A percentile compares a stretch with the other conserved stretches of the same genome.
These are phyloP conservation scores for Poeciliopsis paucimaculata DNA, from an alignment of 2,797 vertebrate genomes.

Conservation along the genomic window DNA sequence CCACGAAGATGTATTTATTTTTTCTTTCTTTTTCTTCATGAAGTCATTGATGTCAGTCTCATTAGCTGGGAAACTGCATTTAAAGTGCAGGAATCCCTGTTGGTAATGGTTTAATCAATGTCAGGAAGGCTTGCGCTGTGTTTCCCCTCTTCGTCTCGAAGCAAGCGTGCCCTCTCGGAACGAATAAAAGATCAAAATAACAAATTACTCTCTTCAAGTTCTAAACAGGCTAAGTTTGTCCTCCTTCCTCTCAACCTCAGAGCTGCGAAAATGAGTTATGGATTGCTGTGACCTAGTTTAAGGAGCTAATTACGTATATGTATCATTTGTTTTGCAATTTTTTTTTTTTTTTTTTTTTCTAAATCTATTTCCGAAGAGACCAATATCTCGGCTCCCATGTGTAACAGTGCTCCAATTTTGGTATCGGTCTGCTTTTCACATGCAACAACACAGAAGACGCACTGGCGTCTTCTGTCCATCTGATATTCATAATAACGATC, in stretches of 20 bases:
- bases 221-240: conserved; percentile 60
- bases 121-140: conserved; percentile 45
- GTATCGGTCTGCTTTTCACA: conserved; percentile 18
- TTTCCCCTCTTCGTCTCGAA: conserved; percentile 34
- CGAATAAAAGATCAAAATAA: conserved; percentile 60
- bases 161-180: conserved; percentile 25
- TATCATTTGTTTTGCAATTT: conserved; percentile 52
- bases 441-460: background rate
- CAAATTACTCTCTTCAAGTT: conserved; percentile 61
- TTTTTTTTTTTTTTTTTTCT: conserved; percentile 17
- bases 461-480: conserved; percentile 7
- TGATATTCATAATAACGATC: conserved; percentile 13
- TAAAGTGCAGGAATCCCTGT: conserved; percentile 46
- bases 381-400: conserved; percentile 24
- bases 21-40: conserved; percentile 43
- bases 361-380: conserved; percentile 35
- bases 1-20: conserved; percentile 47
- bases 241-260: conserved; percentile 36
- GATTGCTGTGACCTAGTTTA: conserved; percentile 71
- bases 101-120: conserved; percentile 64
- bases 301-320: conserved; percentile 62
- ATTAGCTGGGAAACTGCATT: conserved; percentile 71
- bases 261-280: conserved; percentile 65
- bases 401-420: conserved; percentile 34
- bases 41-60: conserved; percentile 66